Evolutionary conservation across 1,140 invertebrate genomes (phyloP).

Genomic region (Melipona quadrifasciata): DNA sequence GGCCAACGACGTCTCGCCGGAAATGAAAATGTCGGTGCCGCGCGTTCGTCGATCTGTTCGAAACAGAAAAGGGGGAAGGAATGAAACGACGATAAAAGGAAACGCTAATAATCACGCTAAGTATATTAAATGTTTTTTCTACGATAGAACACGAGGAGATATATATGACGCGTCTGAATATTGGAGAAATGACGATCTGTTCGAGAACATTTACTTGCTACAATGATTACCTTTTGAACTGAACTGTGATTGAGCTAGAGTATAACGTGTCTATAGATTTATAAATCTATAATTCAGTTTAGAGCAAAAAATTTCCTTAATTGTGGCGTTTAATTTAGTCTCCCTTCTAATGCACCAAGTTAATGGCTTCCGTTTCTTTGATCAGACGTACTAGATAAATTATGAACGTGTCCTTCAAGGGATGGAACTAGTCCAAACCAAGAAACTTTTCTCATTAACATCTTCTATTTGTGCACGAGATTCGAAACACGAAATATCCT

Average conservation of each 20-base stretch:
- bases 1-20: constrained; percentile 46
- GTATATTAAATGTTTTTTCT: neutral
- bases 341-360: too few species aligned
- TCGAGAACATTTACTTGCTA: too few species aligned
- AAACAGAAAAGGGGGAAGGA: neutral
- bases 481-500: neutral
- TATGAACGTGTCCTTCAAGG: too few species aligned
- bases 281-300: too few species aligned
- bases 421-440: too few species aligned
- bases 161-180: neutral
- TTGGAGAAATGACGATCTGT: neutral
- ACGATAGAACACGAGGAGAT: neutral
- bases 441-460: neutral
- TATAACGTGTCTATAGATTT: too few species aligned
- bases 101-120: neutral
- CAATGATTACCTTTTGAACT: too few species aligned
- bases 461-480: neutral
- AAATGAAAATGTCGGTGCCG: constrained; percentile 58
- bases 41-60: neutral
- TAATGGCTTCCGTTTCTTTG: too few species aligned
- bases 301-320: too few species aligned
- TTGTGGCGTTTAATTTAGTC: too few species aligned
- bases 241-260: too few species aligned
- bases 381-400: neutral
- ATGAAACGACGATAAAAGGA: neutral